Base-by-base conservation (phyloP, 1,140 invertebrate genomes). In the Papilio dardanus region DNA sequence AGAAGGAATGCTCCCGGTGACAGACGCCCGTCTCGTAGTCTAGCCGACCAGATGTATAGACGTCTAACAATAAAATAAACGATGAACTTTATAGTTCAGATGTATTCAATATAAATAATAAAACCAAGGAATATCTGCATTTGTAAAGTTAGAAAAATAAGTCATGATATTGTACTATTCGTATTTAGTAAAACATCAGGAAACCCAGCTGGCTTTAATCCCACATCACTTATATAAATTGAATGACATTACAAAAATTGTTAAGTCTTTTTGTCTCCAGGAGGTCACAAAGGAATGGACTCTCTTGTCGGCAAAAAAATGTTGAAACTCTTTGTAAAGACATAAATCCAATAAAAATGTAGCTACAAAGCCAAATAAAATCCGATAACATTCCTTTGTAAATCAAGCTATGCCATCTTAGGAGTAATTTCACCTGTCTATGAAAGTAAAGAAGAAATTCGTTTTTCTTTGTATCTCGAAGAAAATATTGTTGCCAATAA, bases 401-500 rank as follows among this genome's bases (percentile, higher is more conserved):
- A 54, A 54, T 54, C 50, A 54, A 62, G 54, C 54, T 10, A 62
- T 12, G 54, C 21, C 54, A 62, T 35, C 65, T 67, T 35, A 35
- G 19, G 30, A n/a, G 58, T 65, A 50, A 73, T 73, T 69, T 66
- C 76, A 71, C 50, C 67, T 76, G 69, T 68, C 42, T 37, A 42
- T 71, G 28, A 75, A 69, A 58, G 46, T 40, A 74, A 46, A 75
- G 37, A 31, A 66, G 58, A 79, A 75, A 77, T 33, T 31, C 40
- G 62, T 71, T 69, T 76, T 67, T 68, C 58, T 73, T 73, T 77
- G 58, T 74, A 40, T 19, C 42, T 50, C 24, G 31, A 69, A 33
- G 10, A 67, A 66, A 71, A 73, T 66, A 78, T 78, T 78, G 67
- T 75, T 76, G 71, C 74, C 77, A 77, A 81, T 80, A 78, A 81